Base-by-base conservation (phyloP, 2,888 invertebrate species). In the Xanthorhoe spadicearia region DNA sequence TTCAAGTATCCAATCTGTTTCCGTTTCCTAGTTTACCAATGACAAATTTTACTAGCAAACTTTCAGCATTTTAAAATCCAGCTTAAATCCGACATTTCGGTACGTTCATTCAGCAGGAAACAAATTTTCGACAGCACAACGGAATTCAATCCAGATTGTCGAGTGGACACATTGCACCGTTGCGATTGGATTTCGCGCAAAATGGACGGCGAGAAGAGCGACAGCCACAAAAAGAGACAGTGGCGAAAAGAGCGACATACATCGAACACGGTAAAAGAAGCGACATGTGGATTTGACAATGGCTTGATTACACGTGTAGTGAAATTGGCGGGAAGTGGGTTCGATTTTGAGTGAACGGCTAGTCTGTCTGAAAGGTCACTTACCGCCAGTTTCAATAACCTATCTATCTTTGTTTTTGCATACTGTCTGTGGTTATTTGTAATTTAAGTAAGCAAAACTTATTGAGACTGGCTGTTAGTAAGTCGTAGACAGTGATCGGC, bases 71-170 rank as follows among this genome's bases (percentile, higher is more conserved):
- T 13, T 17, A 48, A 46, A 46, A n/a, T 17, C 32, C 6, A 32
- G 8, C 38, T 9, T 43, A 48, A 48, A 48, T 48, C 48, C 48
- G 17, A 15, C 15, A 23, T 49, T 49, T 53, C 38, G 18, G 17
- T 18, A 52, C 48, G 15, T 54, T 49, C 23, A 50, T 64, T 50
- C 54, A 63, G 15, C 60, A 17, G 52, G 52, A 67, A 64, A 68
- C 67, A 61, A 68, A 57, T 61, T 66, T 62, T 53, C 60, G 28
- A 38, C 63, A 32, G 17, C 55, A 60, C 60, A 68, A 61, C 60
- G 64, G 67, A 61, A 61, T 66, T 64, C 68, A 51, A 64, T 64
- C 68, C 32, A 23, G 61, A 64, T 60, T 49, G 18, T 43, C 28
- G 55, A 60, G n/a, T 54, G 19, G 59, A 55, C 58, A 46, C 46